Evolutionary conservation across 1,140 invertebrate species (phyloP).

Genomic region (Drosophila ironensis): DNA sequence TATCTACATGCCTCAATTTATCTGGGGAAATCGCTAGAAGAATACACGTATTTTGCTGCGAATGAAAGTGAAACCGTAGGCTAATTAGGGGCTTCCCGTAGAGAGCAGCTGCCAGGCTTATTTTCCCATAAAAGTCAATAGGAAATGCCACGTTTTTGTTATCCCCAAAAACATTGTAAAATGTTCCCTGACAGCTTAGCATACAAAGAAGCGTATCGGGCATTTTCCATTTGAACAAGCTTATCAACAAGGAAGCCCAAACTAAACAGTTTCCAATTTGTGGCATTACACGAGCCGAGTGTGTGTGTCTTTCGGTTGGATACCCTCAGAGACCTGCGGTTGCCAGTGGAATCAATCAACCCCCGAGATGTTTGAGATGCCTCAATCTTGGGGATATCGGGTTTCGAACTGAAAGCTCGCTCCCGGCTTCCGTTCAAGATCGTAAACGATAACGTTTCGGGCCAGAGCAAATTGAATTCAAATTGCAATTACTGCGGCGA

Average conservation of each 20-base stretch:
- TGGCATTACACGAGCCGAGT: not conserved
- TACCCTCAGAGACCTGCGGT: constrained; percentile 12
- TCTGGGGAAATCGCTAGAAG: not conserved
- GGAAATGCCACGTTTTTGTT: not conserved
- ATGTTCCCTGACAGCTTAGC: not conserved
- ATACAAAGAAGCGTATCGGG: not conserved
- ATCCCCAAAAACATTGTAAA: not conserved
- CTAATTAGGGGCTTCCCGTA: not conserved
- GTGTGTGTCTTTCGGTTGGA: not conserved
- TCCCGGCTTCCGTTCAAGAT: constrained; percentile 6
- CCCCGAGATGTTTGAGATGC: constrained; percentile 10
- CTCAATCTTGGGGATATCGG: constrained; percentile 6
- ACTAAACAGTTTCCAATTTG: constrained; percentile 30
- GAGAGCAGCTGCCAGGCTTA: too few species aligned
- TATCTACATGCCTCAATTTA: too few species aligned
- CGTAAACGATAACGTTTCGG: constrained; percentile 41
- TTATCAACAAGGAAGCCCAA: constrained; percentile 9
- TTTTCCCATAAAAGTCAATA: too few species aligned
- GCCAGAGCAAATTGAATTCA: constrained; percentile 38
- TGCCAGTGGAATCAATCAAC: constrained; percentile 17
- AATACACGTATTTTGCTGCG: not conserved
- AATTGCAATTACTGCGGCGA: constrained; percentile 49
- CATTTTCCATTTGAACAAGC: not conserved
- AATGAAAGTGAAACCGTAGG: constrained; percentile 25
- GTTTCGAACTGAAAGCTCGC: constrained; percentile 30